Percentiles rank a stretch among this genome's conserved stretches.
Evolutionary conservation across 2,888 invertebrate genomes (phyloP).

Genomic region (Ectobius pallidus): DNA sequence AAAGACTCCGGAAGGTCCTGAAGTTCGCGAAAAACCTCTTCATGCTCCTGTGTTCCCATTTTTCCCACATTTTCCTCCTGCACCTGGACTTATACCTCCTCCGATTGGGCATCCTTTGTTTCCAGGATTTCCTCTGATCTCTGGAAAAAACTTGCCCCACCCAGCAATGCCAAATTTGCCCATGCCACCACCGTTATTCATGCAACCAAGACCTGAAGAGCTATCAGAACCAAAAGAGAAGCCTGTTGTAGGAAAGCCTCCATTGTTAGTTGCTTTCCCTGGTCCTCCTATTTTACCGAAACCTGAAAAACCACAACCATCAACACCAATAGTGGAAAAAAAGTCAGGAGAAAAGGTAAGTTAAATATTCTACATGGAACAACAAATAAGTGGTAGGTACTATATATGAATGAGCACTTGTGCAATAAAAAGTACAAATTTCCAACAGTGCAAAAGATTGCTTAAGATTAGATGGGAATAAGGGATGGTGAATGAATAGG

Average conservation of each 20-base stretch:
- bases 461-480: too few species aligned
- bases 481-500: too few species aligned
- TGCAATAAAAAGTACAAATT: too few species aligned
- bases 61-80: constrained; percentile 49
- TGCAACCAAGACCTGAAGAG: constrained; percentile 34
- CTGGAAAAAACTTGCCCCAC: constrained; percentile 49
- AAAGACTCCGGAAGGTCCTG: constrained; percentile 54
- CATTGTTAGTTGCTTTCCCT: not conserved
- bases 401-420: too few species aligned
- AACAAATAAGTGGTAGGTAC: too few species aligned
- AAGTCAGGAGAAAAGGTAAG: constrained; percentile 37
- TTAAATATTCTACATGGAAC: not conserved
- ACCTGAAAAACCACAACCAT: constrained; percentile 20
- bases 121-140: constrained; percentile 54
- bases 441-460: too few species aligned
- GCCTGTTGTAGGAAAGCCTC: constrained; percentile 25
- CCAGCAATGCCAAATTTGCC: constrained; percentile 66
- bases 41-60: constrained; percentile 57
- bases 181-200: constrained; percentile 57
- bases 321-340: constrained; percentile 19
- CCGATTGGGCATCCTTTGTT: constrained; percentile 62
- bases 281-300: not conserved
- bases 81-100: constrained; percentile 64
- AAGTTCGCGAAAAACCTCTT: constrained; percentile 51
- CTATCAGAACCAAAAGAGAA: constrained; percentile 12